Evolutionary conservation across 2,113 vertebrate species (phyloP), one percentile per base, ranked within the genome.

Genomic region (Gulo gulo): DNA sequence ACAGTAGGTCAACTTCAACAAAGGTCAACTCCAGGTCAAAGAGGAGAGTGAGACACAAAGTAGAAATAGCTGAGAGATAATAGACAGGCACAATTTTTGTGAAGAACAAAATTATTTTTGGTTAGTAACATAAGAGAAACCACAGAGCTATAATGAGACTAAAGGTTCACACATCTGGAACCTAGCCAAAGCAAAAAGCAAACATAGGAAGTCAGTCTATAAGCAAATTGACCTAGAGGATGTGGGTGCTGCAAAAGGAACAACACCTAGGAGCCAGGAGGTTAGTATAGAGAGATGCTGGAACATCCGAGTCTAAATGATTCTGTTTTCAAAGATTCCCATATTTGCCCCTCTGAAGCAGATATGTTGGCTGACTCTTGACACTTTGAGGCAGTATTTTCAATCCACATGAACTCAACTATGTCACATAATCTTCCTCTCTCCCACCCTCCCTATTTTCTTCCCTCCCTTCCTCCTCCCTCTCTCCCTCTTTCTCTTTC

Each of bases 391-490:
- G 3, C 12, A 45, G 24, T 76, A 45, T 76, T 76, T 45, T 76
- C 39, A 45, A 29, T 45, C 12, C 39, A 15, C 73, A 29, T 76
- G 73, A 76, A 29, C n/a, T 76, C 39, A 76, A 45, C 24, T 76
- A 24, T 13, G 39, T 76, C 39, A 76, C 12, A 29, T 29, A 14
- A 8, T 69, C 8, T 36, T 36, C 34, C 18, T 69, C 26, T 14
- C 24, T 45, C 6, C 71, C 2, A 42, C 21, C 36, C 21, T 42
- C 39, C 2, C 36, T 52, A 42, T 31, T 3, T 20, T 7, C 16
- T 20, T n/a, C 8, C 34, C 3, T 20, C 16, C 34, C 1, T 20
- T 1, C 3, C 15, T 20, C 15, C 16, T n/a, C 7, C 15, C 3
- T n/a, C 2, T 9, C 2, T 34, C 21, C 6, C 14, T 65, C 4